Evolutionary conservation across 2,888 invertebrate species (phyloP), one percentile per base, ranked within the genome.

Genomic region (Mythimna pallens): DNA sequence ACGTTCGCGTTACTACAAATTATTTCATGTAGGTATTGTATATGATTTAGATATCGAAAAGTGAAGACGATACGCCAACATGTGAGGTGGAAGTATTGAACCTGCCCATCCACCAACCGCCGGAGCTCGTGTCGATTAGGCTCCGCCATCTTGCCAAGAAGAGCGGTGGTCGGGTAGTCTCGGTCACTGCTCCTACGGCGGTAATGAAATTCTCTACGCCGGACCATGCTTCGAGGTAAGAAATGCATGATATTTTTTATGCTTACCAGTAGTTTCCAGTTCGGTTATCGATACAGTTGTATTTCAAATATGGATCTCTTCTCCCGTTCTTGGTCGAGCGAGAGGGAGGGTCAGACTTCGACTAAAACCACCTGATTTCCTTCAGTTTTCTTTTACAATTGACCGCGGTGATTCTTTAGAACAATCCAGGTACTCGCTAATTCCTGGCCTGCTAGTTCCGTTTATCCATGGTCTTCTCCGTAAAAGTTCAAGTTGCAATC

Each of bases 101-200:
- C 91, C 95, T 98, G 86, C 98, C 98, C 0, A 91, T 96, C 73
- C 97, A 97, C 79, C 96, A 97, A 83, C 97, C 97, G 8, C 90
- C 94, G 0, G 96, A 95, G 62, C 95, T 96, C 64, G 94, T 98
- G 47, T 97, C 97, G 34, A 96, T 96, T 75, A 94, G 98, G 55
- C 95, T 99, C 70, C 97, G 97, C 75, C 96, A 97, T 86, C 92
- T 98, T 70, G 97, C 98, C 0, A 97, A 97, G 87, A 98, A 98
- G 92, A 98, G 98, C 89, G 98, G 98, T 0, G 98, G 98, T 5
- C 97, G 97, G 86, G 98, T 98, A 25, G 89, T 97, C 4, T 95
- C 96, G 70, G 95, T 98, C 17, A 96, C 97, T 34, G 96, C 97
- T 14, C 96, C 97, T 62, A 97, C 96, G 71, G 98, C 98, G 6